phyloP scores from a whole-genome alignment of 2,888 invertebrate genomes.

The Ceriagrion tenellum region DNA sequence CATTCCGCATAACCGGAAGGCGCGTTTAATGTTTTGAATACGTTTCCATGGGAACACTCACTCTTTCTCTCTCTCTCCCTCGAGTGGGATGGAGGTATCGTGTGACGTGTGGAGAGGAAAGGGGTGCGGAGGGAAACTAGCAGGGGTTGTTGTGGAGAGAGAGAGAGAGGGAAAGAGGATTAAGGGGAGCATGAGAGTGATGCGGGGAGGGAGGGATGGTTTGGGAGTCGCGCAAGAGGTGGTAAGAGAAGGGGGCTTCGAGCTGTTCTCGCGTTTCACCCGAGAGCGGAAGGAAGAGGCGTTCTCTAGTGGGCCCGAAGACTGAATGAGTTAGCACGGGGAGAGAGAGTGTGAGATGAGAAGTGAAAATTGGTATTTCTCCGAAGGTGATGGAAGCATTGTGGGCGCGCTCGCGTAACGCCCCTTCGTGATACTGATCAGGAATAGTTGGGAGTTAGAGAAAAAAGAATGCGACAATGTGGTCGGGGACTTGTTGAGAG shows the following conservation, averaged over 20 bases:
- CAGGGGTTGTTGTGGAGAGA: not conserved
- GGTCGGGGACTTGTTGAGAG: too few relatives aligned
- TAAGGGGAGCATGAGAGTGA: not conserved
- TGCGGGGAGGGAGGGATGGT: not conserved
- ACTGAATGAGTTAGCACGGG: not conserved
- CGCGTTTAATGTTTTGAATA: constrained; percentile 66
- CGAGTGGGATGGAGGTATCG: constrained; percentile 43
- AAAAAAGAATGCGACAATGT: not conserved
- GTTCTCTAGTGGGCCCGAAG: not conserved
- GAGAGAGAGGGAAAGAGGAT: not conserved
- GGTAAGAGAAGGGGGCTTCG: not conserved
- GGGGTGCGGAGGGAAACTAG: not conserved
- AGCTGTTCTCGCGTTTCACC: not conserved
- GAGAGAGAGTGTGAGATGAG: not conserved
- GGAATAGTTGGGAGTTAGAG: not conserved
- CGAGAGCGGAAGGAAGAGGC: not conserved
- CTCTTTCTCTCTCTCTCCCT: not conserved
- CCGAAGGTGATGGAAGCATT: not conserved
- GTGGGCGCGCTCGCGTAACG: not conserved
- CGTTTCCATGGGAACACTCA: constrained; percentile 61
- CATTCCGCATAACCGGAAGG: constrained; percentile 63
- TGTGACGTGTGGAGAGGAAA: not conserved
- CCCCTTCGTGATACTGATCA: too few relatives aligned
- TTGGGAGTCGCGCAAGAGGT: not conserved
- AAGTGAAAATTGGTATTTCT: not conserved